A percentile compares a stretch with the other conserved stretches of the same genome.
Evolutionary conservation across 1,140 invertebrate species (phyloP).

Genomic region (Drosophila arizonae): DNA sequence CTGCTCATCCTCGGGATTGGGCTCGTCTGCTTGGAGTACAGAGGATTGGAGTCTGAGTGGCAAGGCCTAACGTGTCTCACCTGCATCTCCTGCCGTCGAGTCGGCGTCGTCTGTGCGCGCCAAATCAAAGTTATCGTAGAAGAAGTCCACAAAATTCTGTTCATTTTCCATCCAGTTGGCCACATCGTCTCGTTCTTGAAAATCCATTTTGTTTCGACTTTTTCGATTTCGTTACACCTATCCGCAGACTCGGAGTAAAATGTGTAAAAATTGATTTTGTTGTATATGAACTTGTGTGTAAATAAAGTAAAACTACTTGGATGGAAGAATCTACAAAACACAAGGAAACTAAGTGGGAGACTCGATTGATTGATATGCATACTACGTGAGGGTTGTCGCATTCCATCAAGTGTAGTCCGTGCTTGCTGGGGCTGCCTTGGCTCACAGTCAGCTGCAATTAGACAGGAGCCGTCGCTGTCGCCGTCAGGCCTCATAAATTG

Average conservation of each 20-base stretch:
- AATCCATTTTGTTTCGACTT: neutral
- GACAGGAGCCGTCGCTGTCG: conserved; percentile 46
- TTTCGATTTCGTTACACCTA: neutral
- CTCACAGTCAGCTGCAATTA: conserved; percentile 67
- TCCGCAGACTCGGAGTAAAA: neutral
- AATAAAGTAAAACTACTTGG: neutral
- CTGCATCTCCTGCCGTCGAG: neutral
- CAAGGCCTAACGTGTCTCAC: neutral
- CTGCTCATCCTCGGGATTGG: neutral
- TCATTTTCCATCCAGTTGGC: neutral
- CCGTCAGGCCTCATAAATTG: conserved; percentile 53
- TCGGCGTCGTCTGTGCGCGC: neutral
- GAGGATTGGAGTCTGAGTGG: no score
- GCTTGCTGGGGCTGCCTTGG: conserved; percentile 31
- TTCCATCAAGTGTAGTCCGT: no score
- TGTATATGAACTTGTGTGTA: neutral
- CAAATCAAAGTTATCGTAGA: neutral
- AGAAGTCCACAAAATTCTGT: neutral
- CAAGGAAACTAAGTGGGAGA: neutral
- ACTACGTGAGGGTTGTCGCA: no score
- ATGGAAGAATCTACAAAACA: neutral
- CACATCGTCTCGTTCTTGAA: no score
- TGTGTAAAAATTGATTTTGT: neutral
- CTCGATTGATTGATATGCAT: neutral
- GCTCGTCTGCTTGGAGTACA: neutral